Percentiles rank a stretch among this genome's conserved stretches.
Evolutionary conservation across 2,888 invertebrate genomes (phyloP).

Genomic region (Catocala sponsa): DNA sequence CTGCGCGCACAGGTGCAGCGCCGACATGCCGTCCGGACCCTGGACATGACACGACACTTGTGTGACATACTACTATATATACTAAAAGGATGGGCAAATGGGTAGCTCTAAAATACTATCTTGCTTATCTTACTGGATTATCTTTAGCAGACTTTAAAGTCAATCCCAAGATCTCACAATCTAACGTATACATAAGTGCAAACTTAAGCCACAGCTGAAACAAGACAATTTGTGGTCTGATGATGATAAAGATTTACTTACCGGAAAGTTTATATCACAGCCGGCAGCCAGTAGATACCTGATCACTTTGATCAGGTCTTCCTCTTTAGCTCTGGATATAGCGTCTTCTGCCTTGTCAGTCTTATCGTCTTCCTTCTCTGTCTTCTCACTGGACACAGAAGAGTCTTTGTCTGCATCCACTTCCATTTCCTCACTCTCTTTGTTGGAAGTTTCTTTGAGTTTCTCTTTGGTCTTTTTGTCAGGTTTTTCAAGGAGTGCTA

Average conservation of each 20-base stretch:
- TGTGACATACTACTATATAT: too few species aligned
- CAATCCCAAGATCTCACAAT: too few species aligned
- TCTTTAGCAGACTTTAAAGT: too few species aligned
- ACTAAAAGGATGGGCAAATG: too few species aligned
- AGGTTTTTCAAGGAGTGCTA: conserved; percentile 70
- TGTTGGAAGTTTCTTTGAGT: conserved; percentile 23
- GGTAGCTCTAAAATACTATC: too few species aligned
- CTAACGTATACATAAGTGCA: too few species aligned
- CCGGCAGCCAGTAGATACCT: conserved; percentile 93
- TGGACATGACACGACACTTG: conserved; percentile 56
- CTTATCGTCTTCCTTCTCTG: conserved; percentile 13
- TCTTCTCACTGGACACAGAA: background rate
- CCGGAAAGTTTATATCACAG: conserved; percentile 92
- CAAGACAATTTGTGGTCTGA: too few species aligned
- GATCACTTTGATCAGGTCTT: conserved; percentile 79
- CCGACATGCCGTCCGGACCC: conserved; percentile 97
- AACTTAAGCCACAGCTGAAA: too few species aligned
- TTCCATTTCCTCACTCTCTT: conserved; percentile 23
- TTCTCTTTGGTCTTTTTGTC: conserved; percentile 49
- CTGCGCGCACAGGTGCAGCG: conserved; percentile 94
- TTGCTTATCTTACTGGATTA: too few species aligned
- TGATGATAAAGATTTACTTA: conserved; percentile 60
- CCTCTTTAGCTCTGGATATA: conserved; percentile 54
- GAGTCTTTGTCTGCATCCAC: conserved; percentile 36
- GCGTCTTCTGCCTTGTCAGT: conserved; percentile 11